Conservation (phyloP, 2,888 invertebrate genomes). For the Nymphalis c-album region DNA sequence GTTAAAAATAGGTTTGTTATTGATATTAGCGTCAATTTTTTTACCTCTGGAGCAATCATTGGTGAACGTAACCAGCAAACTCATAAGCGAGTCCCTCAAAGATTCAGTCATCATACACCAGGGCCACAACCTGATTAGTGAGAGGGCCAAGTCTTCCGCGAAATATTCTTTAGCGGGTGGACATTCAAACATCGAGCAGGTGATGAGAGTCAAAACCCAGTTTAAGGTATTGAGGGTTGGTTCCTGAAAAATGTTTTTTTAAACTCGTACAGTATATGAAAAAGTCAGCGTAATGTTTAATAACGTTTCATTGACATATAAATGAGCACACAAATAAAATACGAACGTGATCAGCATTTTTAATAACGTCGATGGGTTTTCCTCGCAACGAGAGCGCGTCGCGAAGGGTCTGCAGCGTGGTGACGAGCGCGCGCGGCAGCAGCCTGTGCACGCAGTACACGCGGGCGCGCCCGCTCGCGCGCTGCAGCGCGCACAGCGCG, state of each 20-base stretch:
- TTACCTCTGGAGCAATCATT: constrained; percentile 83
- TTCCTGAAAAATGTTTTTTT: constrained; percentile 52
- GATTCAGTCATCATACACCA: constrained; percentile 83
- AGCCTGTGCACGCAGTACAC: constrained; percentile 57
- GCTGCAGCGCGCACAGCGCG: constrained; percentile 55
- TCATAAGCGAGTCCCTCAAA: constrained; percentile 77
- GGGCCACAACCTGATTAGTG: constrained; percentile 84
- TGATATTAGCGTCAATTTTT: background rate
- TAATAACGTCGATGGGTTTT: constrained; percentile 63
- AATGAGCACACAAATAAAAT: background rate
- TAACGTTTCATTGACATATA: background rate
- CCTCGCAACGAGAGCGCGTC: constrained; percentile 64
- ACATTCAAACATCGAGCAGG: constrained; percentile 82
- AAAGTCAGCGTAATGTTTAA: too few species aligned
- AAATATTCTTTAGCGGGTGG: constrained; percentile 78
- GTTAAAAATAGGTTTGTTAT: background rate
- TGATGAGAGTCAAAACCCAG: constrained; percentile 79
- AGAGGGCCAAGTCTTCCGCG: constrained; percentile 78
- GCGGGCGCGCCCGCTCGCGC: constrained; percentile 55
- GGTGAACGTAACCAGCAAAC: constrained; percentile 83
- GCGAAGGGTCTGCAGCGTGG: constrained; percentile 54
- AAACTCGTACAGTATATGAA: too few species aligned
- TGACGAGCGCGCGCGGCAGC: constrained; percentile 49
- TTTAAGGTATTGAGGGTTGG: constrained; percentile 81
- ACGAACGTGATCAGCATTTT: constrained; percentile 60